phyloP scores from a whole-genome alignment of 2,888 invertebrate genomes.

The Zelleria hepariella region DNA sequence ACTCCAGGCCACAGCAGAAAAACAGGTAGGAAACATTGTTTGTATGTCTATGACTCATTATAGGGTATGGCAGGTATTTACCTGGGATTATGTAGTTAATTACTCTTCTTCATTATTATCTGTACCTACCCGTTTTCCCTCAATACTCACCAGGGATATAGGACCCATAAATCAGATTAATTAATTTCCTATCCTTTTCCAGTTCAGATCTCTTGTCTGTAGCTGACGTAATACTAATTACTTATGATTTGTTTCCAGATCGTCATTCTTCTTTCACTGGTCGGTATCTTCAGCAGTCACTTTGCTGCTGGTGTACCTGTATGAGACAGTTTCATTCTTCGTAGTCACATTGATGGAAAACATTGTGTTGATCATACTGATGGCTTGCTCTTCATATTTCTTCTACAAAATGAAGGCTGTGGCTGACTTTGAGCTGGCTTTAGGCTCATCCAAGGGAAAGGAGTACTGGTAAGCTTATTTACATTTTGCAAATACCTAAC shows the following conservation, averaged over 20 bases:
- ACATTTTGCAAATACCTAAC: too few relatives aligned
- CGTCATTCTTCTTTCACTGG: conserved; percentile 85
- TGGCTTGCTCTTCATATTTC: conserved; percentile 45
- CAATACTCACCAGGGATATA: too few relatives aligned
- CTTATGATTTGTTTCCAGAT: conserved; percentile 45
- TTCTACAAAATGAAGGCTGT: conserved; percentile 59
- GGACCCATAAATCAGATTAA: too few relatives aligned
- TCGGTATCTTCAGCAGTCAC: conserved; percentile 76
- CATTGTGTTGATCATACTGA: conserved; percentile 52
- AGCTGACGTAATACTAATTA: too few relatives aligned
- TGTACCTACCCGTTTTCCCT: too few relatives aligned
- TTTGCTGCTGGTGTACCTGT: conserved; percentile 79
- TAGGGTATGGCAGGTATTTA: too few relatives aligned
- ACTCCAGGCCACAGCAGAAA: conserved; percentile 56
- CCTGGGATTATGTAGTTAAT: too few relatives aligned
- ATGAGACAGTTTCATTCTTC: conserved; percentile 77
- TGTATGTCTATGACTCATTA: not conserved
- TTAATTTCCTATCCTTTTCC: too few relatives aligned
- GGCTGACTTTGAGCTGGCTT: conserved; percentile 53
- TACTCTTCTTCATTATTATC: too few relatives aligned
- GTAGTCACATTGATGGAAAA: conserved; percentile 73
- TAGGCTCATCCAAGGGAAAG: conserved; percentile 55
- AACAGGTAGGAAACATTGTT: conserved; percentile 37
- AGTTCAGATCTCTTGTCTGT: too few relatives aligned
- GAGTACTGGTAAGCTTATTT: conserved; percentile 46